Conservation (phyloP, 2,797 vertebrate species). For the Chrosomus eos region DNA sequence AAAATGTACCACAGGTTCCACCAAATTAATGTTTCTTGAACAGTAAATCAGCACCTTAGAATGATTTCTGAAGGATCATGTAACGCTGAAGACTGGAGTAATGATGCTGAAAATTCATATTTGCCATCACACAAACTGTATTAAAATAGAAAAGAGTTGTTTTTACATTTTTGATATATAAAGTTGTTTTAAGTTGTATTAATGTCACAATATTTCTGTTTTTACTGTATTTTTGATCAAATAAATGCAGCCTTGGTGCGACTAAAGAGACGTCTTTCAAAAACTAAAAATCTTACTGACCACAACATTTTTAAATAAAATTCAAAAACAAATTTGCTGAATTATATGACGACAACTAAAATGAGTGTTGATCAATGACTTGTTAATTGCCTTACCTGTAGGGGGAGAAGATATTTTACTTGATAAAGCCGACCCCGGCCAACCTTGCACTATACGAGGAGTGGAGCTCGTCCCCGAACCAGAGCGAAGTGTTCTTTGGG, state of each 20-base stretch:
- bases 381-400: constrained; percentile 58
- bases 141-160: not conserved
- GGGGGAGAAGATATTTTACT: constrained; percentile 98
- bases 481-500: constrained; percentile 98
- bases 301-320: not conserved
- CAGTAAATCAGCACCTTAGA: not conserved
- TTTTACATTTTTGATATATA: too few relatives aligned
- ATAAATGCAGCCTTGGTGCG: not conserved
- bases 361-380: not conserved
- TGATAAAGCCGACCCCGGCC: constrained; percentile 93
- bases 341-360: not conserved
- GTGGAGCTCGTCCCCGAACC: constrained; percentile 97
- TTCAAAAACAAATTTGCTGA: not conserved
- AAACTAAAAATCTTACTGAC: not conserved
- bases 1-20: not conserved
- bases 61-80: not conserved
- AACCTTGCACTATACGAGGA: constrained; percentile 97
- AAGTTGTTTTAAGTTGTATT: too few relatives aligned
- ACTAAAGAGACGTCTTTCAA: not conserved
- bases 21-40: not conserved
- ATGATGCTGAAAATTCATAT: not conserved
- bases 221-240: not conserved
- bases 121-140: not conserved
- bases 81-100: not conserved
- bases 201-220: not conserved